phyloP scores from a whole-genome alignment of 2,888 invertebrate genomes.

The Lasioglossum malachurum region DNA sequence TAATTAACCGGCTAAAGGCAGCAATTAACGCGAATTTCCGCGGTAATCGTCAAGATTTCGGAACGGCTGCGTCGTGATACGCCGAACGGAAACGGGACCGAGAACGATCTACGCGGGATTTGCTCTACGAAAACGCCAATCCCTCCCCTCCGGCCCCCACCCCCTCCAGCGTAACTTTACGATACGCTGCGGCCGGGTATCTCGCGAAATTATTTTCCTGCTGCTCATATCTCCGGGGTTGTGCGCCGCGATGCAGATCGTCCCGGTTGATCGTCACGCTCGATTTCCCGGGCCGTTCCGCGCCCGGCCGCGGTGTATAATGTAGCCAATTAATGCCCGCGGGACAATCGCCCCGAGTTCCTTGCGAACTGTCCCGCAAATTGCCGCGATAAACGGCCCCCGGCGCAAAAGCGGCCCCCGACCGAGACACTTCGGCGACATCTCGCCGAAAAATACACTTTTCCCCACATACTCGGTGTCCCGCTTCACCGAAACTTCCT shows the following conservation, averaged over 20 bases:
- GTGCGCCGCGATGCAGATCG: constrained; percentile 53
- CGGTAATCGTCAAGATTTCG: constrained; percentile 29
- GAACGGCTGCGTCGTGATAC: neutral
- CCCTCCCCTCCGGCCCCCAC: neutral
- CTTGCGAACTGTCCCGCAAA: constrained; percentile 69
- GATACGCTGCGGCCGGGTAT: constrained; percentile 22
- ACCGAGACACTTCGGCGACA: neutral
- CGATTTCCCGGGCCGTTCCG: constrained; percentile 56
- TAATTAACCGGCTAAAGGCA: constrained; percentile 21
- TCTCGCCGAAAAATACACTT: neutral
- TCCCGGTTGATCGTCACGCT: constrained; percentile 67
- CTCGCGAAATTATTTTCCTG: constrained; percentile 43
- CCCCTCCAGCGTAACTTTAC: constrained; percentile 7
- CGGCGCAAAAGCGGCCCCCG: constrained; percentile 21
- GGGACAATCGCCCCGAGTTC: constrained; percentile 66
- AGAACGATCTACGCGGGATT: neutral
- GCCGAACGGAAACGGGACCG: constrained; percentile 23
- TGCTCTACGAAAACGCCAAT: neutral
- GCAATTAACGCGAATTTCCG: constrained; percentile 24
- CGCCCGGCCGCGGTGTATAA: constrained; percentile 50
- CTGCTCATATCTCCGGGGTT: constrained; percentile 29
- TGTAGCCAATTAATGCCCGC: constrained; percentile 64
- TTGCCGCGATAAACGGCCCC: constrained; percentile 64
- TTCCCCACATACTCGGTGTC: neutral
- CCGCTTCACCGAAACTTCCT: neutral